Conservation (phyloP, 2,888 invertebrate species). For the Diarsia brunnea region DNA sequence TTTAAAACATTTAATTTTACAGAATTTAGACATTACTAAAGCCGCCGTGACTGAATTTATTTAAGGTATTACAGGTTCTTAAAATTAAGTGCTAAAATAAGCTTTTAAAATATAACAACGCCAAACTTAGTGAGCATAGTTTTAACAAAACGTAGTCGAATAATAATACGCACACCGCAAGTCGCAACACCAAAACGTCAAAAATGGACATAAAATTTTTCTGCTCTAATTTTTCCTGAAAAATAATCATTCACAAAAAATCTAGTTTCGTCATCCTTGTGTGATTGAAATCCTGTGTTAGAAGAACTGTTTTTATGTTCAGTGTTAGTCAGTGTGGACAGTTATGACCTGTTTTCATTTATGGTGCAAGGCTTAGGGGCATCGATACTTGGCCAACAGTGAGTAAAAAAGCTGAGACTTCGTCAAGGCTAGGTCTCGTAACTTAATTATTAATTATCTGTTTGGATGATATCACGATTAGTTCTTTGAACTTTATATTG, state of each 20-base stretch:
- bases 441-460: conserved; percentile 77
- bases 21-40: not conserved
- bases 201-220: conserved; percentile 78
- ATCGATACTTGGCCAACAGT: conserved; percentile 69
- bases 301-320: conserved; percentile 64
- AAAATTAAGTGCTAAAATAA: not conserved
- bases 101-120: not conserved
- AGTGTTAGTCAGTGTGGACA: conserved; percentile 69
- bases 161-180: conserved; percentile 20
- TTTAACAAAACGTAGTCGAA: conserved; percentile 23
- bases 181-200: conserved; percentile 74
- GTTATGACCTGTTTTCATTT: conserved; percentile 70
- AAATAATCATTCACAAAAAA: conserved; percentile 74
- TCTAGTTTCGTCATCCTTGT: conserved; percentile 67
- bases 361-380: conserved; percentile 60
- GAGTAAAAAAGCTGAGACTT: conserved; percentile 67
- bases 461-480: conserved; percentile 84
- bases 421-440: conserved; percentile 69
- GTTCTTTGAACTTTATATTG: conserved; percentile 78
- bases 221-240: conserved; percentile 77
- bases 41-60: not conserved
- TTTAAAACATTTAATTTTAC: not conserved
- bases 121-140: not conserved
- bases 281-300: conserved; percentile 67
- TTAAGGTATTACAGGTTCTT: not conserved